Evolutionary conservation across 64 coral and sea anemone species (phyloP).

Genomic region (Anthopleura sola): DNA sequence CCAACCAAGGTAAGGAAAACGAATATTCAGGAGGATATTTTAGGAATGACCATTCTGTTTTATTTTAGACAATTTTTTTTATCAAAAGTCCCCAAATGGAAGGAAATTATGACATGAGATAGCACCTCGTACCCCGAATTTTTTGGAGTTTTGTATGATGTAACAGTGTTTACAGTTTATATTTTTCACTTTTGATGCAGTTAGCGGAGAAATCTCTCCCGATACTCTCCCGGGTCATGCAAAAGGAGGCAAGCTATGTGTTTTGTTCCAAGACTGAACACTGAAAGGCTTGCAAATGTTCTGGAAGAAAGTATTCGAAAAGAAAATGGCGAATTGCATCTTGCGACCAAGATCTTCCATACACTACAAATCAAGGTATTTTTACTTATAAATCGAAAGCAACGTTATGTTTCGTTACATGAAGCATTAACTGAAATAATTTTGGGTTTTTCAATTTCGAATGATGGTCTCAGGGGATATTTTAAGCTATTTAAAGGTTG

Average conservation of each 20-base stretch:
- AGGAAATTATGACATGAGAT: background rate
- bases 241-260: conserved; percentile 47
- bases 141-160: background rate
- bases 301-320: conserved; percentile 36
- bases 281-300: conserved; percentile 41
- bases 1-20: conserved; percentile 10
- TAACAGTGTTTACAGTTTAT: conserved; percentile 10
- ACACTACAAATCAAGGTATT: conserved; percentile 6
- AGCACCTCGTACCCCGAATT: background rate
- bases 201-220: conserved; percentile 31
- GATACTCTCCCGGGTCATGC: conserved; percentile 25
- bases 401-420: background rate
- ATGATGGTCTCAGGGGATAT: background rate
- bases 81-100: background rate
- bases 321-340: conserved; percentile 22
- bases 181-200: conserved; percentile 2
- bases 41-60: background rate
- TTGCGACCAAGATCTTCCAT: conserved; percentile 7
- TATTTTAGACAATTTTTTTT: background rate
- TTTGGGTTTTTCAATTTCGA: background rate
- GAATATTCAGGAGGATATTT: background rate
- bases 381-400: background rate
- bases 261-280: conserved; percentile 42
- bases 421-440: background rate
- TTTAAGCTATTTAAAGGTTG: background rate